Conservation (phyloP, 2,113 vertebrate genomes). For the Delphinapterus leucas region DNA sequence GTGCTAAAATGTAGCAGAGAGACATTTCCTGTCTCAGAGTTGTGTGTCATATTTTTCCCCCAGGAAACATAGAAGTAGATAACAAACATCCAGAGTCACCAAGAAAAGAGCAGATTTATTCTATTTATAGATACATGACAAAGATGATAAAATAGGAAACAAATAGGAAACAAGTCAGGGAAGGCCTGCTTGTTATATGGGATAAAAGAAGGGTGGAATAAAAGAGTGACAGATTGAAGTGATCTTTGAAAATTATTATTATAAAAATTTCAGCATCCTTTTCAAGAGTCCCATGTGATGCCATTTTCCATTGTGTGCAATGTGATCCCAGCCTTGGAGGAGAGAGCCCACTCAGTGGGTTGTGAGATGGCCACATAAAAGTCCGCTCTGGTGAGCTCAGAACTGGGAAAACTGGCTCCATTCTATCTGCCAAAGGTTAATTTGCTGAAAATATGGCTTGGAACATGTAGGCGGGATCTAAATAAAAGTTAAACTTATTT, state of each 20-base stretch:
- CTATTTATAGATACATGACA: not conserved
- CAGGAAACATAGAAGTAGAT: not conserved
- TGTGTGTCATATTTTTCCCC: not conserved
- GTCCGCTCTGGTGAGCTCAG: not conserved
- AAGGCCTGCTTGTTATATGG: not conserved
- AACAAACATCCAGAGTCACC: not conserved
- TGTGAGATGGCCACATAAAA: accelerated
- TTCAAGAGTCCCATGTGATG: not conserved
- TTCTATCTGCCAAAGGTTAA: not conserved
- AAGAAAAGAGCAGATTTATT: not conserved
- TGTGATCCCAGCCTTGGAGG: not conserved
- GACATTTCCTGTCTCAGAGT: not conserved
- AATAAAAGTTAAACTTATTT: constrained; percentile 6
- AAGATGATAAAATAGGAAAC: not conserved
- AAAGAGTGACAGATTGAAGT: not conserved
- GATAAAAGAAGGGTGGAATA: not conserved
- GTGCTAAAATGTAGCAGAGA: not conserved
- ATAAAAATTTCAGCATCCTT: not conserved
- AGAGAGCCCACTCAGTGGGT: too few relatives aligned
- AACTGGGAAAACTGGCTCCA: not conserved
- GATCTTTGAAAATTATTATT: not conserved
- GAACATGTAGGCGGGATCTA: not conserved
- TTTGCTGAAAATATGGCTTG: not conserved
- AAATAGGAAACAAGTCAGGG: not conserved
- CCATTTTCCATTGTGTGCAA: too few relatives aligned